phyloP scores from a whole-genome alignment of 1,140 invertebrate genomes.

The Agrypnia vestita region DNA sequence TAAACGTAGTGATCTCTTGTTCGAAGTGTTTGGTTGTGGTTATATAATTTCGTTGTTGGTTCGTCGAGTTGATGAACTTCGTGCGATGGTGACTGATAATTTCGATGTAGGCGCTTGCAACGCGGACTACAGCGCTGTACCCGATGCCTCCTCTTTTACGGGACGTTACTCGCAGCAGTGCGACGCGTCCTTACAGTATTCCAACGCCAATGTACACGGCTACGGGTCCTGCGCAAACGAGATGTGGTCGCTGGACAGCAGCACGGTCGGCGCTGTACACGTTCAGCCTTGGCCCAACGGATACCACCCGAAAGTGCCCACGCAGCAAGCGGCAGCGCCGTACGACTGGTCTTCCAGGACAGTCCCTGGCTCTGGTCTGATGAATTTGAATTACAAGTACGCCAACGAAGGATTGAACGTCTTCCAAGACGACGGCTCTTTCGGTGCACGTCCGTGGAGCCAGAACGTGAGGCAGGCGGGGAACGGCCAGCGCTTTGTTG shows the following conservation, averaged over 20 bases:
- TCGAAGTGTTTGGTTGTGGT: background rate
- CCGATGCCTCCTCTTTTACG: background rate
- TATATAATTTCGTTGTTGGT: background rate
- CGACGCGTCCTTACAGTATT: background rate
- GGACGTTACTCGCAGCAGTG: constrained; percentile 13
- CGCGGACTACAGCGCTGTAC: background rate
- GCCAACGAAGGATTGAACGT: constrained; percentile 42
- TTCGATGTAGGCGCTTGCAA: background rate
- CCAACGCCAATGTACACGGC: background rate
- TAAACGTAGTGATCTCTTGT: background rate
- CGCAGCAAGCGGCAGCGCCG: background rate
- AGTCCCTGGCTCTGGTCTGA: background rate
- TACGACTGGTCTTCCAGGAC: constrained; percentile 10
- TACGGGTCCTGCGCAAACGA: background rate
- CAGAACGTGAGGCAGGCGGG: background rate
- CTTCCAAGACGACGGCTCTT: constrained; percentile 24
- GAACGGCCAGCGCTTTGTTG: constrained; percentile 4
- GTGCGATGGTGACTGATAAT: constrained; percentile 41
- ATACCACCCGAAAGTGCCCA: background rate
- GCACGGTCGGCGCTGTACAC: background rate
- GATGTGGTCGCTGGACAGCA: constrained; percentile 4
- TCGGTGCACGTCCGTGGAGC: constrained; percentile 3
- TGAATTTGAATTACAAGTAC: constrained; percentile 40
- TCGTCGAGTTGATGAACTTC: background rate
- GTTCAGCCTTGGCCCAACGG: constrained; percentile 1